Percentiles rank a stretch among this genome's conserved stretches.
Conservation (phyloP, 2,113 vertebrate genomes). For the Entomyzon cyanotis region DNA sequence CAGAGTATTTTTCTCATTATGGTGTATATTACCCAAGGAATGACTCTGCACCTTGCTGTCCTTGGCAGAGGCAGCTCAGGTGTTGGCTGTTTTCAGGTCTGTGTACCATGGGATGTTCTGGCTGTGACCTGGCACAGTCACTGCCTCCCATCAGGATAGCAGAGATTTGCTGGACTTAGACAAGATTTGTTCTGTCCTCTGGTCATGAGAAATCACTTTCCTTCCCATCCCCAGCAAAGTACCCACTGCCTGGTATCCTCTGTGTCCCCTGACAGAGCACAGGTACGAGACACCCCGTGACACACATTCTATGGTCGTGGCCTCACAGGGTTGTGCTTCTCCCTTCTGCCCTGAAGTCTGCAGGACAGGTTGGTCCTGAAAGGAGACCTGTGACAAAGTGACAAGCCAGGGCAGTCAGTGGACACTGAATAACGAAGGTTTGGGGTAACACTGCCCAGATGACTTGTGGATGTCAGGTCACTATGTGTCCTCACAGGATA, state of each 20-base stretch:
- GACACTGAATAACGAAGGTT: not conserved
- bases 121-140: not conserved
- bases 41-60: not conserved
- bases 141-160: not conserved
- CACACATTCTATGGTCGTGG: accelerated
- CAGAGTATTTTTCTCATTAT: not conserved
- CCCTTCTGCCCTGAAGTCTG: not conserved
- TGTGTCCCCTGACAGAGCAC: not conserved
- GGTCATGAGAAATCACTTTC: not conserved
- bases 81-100: not conserved
- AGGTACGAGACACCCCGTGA: not conserved
- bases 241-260: not conserved
- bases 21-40: not conserved
- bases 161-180: not conserved
- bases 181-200: not conserved
- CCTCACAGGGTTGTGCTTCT: not conserved
- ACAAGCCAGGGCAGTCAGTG: not conserved
- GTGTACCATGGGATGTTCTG: not conserved
- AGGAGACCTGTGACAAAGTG: not conserved
- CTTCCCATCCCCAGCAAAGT: not conserved
- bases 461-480: not conserved
- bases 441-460: not conserved
- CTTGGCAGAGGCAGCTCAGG: not conserved
- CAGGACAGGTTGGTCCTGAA: not conserved
- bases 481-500: not conserved